Base-by-base conservation (phyloP, 2,113 vertebrate species). In the Natator depressus region DNA sequence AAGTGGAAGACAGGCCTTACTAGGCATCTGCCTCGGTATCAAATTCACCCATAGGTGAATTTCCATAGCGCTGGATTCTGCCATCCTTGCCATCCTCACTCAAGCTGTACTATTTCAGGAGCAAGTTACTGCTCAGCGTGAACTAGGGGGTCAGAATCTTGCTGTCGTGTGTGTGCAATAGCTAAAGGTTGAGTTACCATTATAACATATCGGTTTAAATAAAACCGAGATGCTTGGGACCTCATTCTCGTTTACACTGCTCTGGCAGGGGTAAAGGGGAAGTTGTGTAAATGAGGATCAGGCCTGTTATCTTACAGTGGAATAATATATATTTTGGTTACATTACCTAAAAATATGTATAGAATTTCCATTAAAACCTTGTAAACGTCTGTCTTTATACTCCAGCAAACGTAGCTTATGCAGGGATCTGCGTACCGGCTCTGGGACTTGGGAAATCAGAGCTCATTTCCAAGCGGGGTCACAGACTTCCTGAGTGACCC, bases 1-100 rank as follows among this genome's bases (percentile, higher is more conserved):
- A 51, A 76, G 1, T 38, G 42, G 27, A 91, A 91, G 89, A 69
- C 16, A 29, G 88, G 49, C 75, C 65, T 90, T 72, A 1, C 10
- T 59, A 51, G 49, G 72, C 19, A 19, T 69, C 31, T n/a, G 35
- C 8, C 35, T 14, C 85, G 75, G 1, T 50, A 20, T 38, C 55
- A 85, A 10, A 53, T 16, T 31, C 35, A 2, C 17, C 0, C 72
- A 24, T 1, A 5, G n/a, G 69, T 24, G 38, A 42, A 75, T 75
- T 76, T 27, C 72, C 10, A 0, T 35, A 62, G 62, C 0, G 2
- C 29, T 29, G 0, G 3, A 6, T 65, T 51, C 6, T 85, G 53
- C 46, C 50, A 50, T 9, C 42, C 57, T 62, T 0, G 1, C 20
- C 75, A 22, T 0, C 51, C 53, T 90, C 24, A 42, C 49, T 9